A percentile compares a stretch with the other conserved stretches of the same genome.
These are phyloP conservation scores for Metridium senile DNA, from an alignment of 92 coral and sea anemone genomes.

Conservation along the genomic window DNA sequence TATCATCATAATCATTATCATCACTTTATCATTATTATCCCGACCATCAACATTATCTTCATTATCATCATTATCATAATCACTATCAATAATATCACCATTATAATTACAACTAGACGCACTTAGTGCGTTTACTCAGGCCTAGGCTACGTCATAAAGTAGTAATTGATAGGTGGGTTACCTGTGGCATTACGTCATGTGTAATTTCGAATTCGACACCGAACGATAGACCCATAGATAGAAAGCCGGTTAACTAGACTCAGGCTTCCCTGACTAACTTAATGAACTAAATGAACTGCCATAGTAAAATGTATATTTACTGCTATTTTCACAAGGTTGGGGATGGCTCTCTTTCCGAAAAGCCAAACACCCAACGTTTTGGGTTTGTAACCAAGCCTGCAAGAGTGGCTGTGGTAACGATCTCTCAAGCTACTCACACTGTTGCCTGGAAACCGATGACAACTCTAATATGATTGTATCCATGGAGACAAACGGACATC, in stretches of 20 bases:
- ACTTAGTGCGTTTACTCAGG: no score
- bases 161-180: no score
- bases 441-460: conserved; percentile 54
- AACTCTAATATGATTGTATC: conserved; percentile 4
- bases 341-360: conserved; percentile 59
- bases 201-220: no score
- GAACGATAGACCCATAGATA: no score
- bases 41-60: background rate
- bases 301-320: no score
- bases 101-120: no score
- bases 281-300: background rate
- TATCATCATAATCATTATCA: background rate
- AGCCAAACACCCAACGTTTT: conserved; percentile 63
- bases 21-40: background rate
- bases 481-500: background rate
- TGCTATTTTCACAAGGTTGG: conserved; percentile 56
- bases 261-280: background rate
- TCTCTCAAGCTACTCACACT: conserved; percentile 61
- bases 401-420: conserved; percentile 64
- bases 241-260: no score
- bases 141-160: no score
- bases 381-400: conserved; percentile 65
- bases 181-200: no score
- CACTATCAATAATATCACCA: no score
- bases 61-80: background rate